Base-by-base conservation (phyloP, 1,140 invertebrate species). In the Sycophaga agraensis region DNA sequence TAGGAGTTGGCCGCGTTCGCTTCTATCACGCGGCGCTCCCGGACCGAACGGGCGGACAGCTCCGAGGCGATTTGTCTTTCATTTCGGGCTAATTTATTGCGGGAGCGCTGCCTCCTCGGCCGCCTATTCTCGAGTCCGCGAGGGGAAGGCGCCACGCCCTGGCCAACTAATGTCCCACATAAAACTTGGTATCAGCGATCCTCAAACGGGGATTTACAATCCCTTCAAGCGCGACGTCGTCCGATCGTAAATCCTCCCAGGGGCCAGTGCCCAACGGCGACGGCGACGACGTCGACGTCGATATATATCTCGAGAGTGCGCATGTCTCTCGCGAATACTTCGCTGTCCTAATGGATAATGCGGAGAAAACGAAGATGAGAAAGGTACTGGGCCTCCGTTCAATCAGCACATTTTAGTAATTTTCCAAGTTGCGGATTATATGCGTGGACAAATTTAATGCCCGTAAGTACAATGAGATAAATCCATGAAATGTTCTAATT, bases 151-250 rank as follows among this genome's bases (percentile, higher is more conserved):
- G n/a, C 79, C 79, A 81, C 79, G 79, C 79, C 79, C 75, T 74
- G 73, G 73, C 76, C 75, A 74, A 81, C 77, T 81, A 80, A 81
- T 81, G 79, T 80, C 76, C 77, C 73, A 79, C 79, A 81, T 81
- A 81, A 81, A 81, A 81, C 77, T 81, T 79, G 76, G 77, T 81
- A 81, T 81, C 79, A 81, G 79, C 78, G 75, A 81, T 81, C 78
- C 78, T 79, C 79, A 81, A 81, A 81, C 78, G 76, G 77, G 78
- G 79, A 81, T 81, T 81, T 81, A 80, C 79, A 81, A 81, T 81
- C 78, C 77, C 78, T 81, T 79, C 77, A 80, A 81, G 77, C 77
- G 73, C 74, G 69, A 69, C 68, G 63, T 66, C 66, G 71, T 73
- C 77, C 77, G 73, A 74, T 73, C 74, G 77, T 80, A 70, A 70